Base-by-base conservation (phyloP, 2,888 invertebrate genomes). In the Stenotaenia linearis region DNA sequence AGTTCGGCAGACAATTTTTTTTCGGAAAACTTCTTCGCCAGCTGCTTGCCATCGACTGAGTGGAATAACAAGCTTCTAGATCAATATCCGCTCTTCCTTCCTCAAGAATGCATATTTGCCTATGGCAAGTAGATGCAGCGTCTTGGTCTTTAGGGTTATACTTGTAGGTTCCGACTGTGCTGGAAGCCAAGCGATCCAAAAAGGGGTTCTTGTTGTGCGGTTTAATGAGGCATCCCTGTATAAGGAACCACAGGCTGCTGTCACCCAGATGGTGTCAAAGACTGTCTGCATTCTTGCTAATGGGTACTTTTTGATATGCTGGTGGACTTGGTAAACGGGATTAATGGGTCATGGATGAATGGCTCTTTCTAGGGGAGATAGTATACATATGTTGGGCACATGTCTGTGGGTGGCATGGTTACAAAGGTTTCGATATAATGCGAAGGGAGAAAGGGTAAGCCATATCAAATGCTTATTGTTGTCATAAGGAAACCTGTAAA, bases 261-360 rank as follows among this genome's bases (percentile, higher is more conserved):
- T 69, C 69, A 69, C 25, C 69, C 69, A 69, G 69, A 69, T 69
- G 69, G 69, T 69, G 69, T 69, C 69, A 69, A 69, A 69, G 69
- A 69, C 69, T 25, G 69, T 69, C 69, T 69, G 69, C 69, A 69
- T 69, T 69, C 69, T 69, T 69, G 69, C 69, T 69, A 69, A 69
- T 69, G 69, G 69, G 12, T 69, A 28, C 25, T 69, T 69, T 28
- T 69, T 69, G 25, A 69, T 69, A 69, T 69, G 69, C 69, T 28
- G 18, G 10, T 69, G 69, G 25, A 69, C 69, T 69, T 28, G 69
- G 28, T 69, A 69, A 69, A 69, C 7, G 56, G 69, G 69, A 69
- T 69, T 69, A 69, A 69, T 69, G 69, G 69, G 69, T 69, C 69
- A 69, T 28, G 69, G 69, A 69, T 69, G 69, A 69, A 69, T 69